phyloP scores from a whole-genome alignment of 2,113 vertebrate species.

The Dasypus novemcinctus region DNA sequence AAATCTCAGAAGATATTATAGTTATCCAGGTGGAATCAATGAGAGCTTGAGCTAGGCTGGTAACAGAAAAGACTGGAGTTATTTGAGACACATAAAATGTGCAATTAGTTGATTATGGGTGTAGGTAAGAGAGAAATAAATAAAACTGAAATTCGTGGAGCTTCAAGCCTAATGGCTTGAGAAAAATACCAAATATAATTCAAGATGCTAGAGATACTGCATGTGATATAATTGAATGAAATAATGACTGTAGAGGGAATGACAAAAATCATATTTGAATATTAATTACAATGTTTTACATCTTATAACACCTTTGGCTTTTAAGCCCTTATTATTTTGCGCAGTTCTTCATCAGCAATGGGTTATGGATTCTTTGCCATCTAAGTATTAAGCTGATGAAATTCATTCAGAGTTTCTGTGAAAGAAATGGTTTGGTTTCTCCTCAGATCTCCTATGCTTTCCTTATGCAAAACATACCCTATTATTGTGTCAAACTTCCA shows the following conservation, averaged over 20 bases:
- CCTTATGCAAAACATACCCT: background rate
- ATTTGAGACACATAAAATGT: background rate
- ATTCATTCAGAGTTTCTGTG: background rate
- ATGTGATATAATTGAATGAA: background rate
- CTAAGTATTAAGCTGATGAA: background rate
- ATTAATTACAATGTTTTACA: background rate
- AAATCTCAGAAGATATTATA: background rate
- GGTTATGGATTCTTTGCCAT: background rate
- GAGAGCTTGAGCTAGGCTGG: background rate
- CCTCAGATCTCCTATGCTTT: background rate
- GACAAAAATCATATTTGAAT: background rate
- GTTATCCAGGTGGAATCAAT: background rate
- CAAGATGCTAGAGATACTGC: background rate
- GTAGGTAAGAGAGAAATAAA: background rate
- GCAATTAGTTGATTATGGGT: background rate
- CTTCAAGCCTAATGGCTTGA: background rate
- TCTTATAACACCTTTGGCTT: background rate
- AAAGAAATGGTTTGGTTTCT: background rate
- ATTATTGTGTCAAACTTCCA: background rate
- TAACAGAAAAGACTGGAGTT: background rate
- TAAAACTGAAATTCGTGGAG: background rate
- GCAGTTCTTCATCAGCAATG: background rate
- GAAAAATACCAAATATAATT: background rate
- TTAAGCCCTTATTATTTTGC: background rate
- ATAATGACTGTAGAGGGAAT: background rate